Conservation (phyloP, 2,797 vertebrate genomes). For the Hylomyscus alleni region DNA sequence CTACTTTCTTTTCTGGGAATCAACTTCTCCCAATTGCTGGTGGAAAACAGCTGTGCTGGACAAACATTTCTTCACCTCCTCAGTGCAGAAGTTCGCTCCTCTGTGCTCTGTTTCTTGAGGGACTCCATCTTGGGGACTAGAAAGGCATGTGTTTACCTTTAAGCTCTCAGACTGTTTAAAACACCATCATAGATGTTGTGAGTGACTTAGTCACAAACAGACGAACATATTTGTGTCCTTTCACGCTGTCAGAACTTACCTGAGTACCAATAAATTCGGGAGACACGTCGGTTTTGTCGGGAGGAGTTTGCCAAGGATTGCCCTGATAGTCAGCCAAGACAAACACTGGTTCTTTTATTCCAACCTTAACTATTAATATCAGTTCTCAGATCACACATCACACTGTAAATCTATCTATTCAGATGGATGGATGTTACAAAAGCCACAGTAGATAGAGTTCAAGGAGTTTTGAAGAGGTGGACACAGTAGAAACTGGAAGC, state of each 20-base stretch:
- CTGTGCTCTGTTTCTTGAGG: background rate
- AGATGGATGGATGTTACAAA: too few relatives aligned
- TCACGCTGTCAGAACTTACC: background rate
- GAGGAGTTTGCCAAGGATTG: background rate
- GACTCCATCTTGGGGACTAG: background rate
- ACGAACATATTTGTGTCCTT: background rate
- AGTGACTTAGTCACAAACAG: background rate
- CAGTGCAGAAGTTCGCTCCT: background rate
- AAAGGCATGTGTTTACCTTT: background rate
- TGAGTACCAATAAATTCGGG: background rate
- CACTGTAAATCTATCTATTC: background rate
- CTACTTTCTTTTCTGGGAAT: background rate
- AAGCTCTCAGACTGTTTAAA: background rate
- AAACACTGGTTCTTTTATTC: background rate
- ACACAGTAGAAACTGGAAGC: background rate
- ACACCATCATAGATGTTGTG: background rate
- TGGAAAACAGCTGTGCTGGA: background rate
- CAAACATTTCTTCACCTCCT: background rate
- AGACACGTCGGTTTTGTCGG: background rate
- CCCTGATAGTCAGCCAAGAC: background rate
- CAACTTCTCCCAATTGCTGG: background rate
- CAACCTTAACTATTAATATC: background rate
- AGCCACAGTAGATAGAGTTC: background rate
- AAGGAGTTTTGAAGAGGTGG: background rate
- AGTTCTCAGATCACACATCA: background rate